phyloP scores from a whole-genome alignment of 2,888 invertebrate species.

The Drosophila helvetica region DNA sequence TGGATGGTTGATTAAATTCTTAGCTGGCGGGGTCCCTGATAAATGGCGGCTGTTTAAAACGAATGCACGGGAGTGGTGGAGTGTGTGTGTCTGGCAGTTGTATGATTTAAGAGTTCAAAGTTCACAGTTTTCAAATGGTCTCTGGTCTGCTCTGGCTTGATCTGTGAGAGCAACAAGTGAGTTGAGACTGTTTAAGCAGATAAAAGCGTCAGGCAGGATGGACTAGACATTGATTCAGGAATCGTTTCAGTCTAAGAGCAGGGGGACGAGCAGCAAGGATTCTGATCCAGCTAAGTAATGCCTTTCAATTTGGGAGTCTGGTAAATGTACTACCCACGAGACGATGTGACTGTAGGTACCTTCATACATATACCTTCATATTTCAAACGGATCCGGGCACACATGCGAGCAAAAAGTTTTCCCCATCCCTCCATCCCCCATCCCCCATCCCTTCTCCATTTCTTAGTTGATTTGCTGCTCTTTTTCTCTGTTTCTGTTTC shows the following conservation, averaged over 20 bases:
- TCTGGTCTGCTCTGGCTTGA: not conserved
- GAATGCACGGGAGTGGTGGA: conserved; percentile 4
- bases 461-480: conserved; percentile 72
- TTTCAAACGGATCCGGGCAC: conserved; percentile 43
- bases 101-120: conserved; percentile 67
- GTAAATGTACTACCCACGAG: conserved; percentile 6
- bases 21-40: conserved; percentile 53
- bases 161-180: conserved; percentile 47
- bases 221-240: conserved; percentile 39
- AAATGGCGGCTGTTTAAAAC: conserved; percentile 63
- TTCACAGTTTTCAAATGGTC: conserved; percentile 53
- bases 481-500: conserved; percentile 33
- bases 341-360: conserved; percentile 26
- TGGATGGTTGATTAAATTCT: conserved; percentile 66
- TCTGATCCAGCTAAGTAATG: not conserved
- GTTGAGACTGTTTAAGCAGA: not conserved
- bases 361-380: conserved; percentile 59
- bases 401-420: conserved; percentile 55
- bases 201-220: not conserved
- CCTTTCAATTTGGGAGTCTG: conserved; percentile 3
- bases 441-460: conserved; percentile 38
- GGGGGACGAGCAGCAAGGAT: not conserved
- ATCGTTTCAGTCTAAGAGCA: not conserved
- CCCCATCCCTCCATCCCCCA: conserved; percentile 8
- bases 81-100: conserved; percentile 45